Percentiles rank a stretch among this genome's conserved stretches.
phyloP scores from a whole-genome alignment of 2,888 invertebrate species.

The Lottia gigantea region DNA sequence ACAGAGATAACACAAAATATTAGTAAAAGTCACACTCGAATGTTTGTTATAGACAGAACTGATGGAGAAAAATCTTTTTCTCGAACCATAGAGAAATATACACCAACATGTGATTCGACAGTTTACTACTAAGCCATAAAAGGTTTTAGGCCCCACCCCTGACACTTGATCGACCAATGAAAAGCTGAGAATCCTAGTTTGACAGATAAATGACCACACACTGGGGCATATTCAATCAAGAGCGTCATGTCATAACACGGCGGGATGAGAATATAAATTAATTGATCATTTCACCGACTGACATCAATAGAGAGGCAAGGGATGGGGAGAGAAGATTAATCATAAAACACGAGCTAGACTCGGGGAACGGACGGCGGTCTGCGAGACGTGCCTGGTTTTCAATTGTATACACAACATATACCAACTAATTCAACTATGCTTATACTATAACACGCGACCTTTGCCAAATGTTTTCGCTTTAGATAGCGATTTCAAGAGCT shows the following conservation, averaged over 20 bases:
- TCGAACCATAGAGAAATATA: neutral
- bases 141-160: conserved; percentile 34
- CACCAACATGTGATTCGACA: conserved; percentile 1
- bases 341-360: neutral
- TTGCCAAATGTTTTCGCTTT: conserved; percentile 23
- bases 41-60: conserved; percentile 12
- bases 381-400: neutral
- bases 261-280: conserved; percentile 45
- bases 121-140: conserved; percentile 31
- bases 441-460: conserved; percentile 15
- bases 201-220: conserved; percentile 31
- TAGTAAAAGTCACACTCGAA: conserved; percentile 22
- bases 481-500: conserved; percentile 23
- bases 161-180: conserved; percentile 30
- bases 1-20: conserved; percentile 36
- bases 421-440: conserved; percentile 8
- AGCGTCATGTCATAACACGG: conserved; percentile 27
- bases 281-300: conserved; percentile 39
- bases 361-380: conserved; percentile 11
- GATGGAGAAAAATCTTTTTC: conserved; percentile 13
- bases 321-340: conserved; percentile 30
- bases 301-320: conserved; percentile 40
- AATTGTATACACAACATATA: neutral
- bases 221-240: conserved; percentile 17
- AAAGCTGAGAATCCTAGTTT: conserved; percentile 8